These are phyloP conservation scores for Haliclystus octoradiatus DNA, from an alignment of 30 jellyfish, hydroid and myxozoan species.

Conservation along the genomic window DNA sequence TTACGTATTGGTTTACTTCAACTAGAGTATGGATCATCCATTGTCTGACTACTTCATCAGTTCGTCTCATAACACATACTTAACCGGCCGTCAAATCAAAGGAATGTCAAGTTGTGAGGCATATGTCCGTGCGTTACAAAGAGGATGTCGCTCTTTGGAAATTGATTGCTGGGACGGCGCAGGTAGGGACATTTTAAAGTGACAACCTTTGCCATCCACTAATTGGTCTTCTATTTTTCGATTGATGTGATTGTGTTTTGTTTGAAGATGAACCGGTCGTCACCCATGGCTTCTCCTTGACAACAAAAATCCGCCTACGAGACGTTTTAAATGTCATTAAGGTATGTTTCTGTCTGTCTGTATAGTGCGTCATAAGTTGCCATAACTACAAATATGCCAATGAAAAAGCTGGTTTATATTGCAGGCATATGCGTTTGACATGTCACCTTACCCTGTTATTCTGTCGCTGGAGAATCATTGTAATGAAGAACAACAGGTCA, in stretches of 20 bases:
- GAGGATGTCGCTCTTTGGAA: constrained; percentile 71
- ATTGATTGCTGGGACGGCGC: constrained; percentile 97
- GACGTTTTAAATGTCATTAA: constrained; percentile 65
- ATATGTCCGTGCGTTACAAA: constrained; percentile 62
- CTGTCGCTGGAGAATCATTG: constrained; percentile 84
- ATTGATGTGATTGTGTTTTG: neutral
- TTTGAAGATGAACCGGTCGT: constrained; percentile 74
- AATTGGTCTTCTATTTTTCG: too few species aligned
- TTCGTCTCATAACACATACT: constrained; percentile 61
- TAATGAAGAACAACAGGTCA: constrained; percentile 78
- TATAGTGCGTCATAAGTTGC: neutral
- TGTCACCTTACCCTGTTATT: constrained; percentile 69
- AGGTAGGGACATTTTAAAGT: constrained; percentile 13
- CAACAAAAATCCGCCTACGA: constrained; percentile 64
- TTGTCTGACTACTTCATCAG: constrained; percentile 51
- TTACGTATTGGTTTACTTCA: neutral
- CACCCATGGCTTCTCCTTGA: constrained; percentile 77
- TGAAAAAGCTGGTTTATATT: neutral
- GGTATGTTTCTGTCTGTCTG: constrained; percentile 28
- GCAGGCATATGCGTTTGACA: constrained; percentile 76
- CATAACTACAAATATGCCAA: neutral
- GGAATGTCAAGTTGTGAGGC: constrained; percentile 93
- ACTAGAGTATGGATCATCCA: constrained; percentile 54
- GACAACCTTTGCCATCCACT: too few species aligned
- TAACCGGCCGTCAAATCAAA: constrained; percentile 66